These are phyloP conservation scores for Virgularia gustaviana DNA, from an alignment of 92 coral and sea anemone species.

Conservation along the genomic window DNA sequence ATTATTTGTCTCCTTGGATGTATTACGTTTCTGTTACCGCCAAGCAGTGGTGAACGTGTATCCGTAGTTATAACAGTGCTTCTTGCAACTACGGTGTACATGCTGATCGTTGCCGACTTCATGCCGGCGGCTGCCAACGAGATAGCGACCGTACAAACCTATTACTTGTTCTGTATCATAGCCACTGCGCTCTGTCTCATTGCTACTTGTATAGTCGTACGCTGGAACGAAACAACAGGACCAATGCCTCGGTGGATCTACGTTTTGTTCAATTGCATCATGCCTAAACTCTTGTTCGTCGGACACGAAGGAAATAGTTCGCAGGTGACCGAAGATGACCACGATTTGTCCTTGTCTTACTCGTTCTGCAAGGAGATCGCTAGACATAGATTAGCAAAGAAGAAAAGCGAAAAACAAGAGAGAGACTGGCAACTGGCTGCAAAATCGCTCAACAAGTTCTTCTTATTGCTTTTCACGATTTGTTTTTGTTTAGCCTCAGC, in stretches of 20 bases:
- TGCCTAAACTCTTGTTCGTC: neutral
- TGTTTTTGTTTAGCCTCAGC: too few species aligned
- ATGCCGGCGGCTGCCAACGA: conserved; percentile 84
- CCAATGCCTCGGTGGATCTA: neutral
- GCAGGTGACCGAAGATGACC: neutral
- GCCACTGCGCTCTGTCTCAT: conserved; percentile 84
- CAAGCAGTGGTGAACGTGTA: conserved; percentile 89
- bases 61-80: conserved; percentile 91
- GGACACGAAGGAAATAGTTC: neutral
- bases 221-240: neutral
- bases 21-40: conserved; percentile 80
- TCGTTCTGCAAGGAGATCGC: neutral
- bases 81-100: conserved; percentile 88
- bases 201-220: conserved; percentile 58
- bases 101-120: conserved; percentile 85
- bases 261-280: neutral
- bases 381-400: neutral
- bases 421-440: neutral
- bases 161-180: conserved; percentile 81
- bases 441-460: neutral
- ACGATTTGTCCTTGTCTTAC: neutral
- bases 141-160: conserved; percentile 79
- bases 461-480: neutral
- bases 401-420: neutral
- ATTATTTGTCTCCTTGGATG: conserved; percentile 74